Evolutionary conservation across 2,888 invertebrate species (phyloP).

Genomic region (Scaptomyza cyrtandrae): DNA sequence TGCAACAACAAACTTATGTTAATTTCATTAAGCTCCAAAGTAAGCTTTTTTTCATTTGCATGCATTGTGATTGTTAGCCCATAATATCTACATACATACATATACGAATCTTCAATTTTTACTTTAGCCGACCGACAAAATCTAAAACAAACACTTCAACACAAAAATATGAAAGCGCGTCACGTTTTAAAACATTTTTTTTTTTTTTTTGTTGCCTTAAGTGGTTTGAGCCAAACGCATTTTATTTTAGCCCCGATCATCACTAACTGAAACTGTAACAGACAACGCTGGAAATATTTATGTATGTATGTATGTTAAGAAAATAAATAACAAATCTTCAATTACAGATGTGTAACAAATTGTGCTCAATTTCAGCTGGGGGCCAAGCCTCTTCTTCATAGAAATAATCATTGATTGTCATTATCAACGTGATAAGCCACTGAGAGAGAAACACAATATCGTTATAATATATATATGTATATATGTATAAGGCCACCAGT

Average conservation of each 20-base stretch:
- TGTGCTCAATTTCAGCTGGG: constrained; percentile 57
- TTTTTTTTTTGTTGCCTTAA: constrained; percentile 26
- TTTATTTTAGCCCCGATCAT: constrained; percentile 19
- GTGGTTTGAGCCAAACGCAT: constrained; percentile 49
- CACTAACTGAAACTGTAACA: constrained; percentile 43
- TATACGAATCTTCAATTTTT: constrained; percentile 41
- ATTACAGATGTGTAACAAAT: constrained; percentile 70
- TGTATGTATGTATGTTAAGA: constrained; percentile 45
- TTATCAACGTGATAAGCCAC: constrained; percentile 66
- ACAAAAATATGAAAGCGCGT: constrained; percentile 53
- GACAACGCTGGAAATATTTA: constrained; percentile 33
- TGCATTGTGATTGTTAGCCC: no score
- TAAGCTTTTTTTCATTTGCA: constrained; percentile 37
- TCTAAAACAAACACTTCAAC: constrained; percentile 67
- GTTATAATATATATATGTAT: neutral
- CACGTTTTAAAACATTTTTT: constrained; percentile 57
- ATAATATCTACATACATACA: neutral
- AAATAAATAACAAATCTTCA: constrained; percentile 54
- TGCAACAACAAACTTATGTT: constrained; percentile 60
- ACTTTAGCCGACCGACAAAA: constrained; percentile 50
- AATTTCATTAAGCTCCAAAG: constrained; percentile 40
- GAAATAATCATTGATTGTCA: constrained; percentile 57
- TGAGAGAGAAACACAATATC: constrained; percentile 23
- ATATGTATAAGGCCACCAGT: constrained; percentile 13
- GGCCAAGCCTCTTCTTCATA: constrained; percentile 40